These are phyloP conservation scores for Himalopsyche anomala DNA, from an alignment of 2,888 invertebrate species.

Conservation along the genomic window DNA sequence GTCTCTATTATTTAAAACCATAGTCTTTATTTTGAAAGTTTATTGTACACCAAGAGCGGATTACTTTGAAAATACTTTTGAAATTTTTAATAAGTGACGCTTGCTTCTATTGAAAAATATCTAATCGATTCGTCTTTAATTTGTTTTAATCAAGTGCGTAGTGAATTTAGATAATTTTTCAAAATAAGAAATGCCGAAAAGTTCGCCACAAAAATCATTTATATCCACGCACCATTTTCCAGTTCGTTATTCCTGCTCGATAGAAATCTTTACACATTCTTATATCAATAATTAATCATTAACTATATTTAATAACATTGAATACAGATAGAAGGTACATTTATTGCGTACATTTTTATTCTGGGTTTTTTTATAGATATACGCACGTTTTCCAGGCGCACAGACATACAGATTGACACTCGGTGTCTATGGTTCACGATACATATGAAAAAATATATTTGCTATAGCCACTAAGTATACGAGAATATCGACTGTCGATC, in stretches of 20 bases:
- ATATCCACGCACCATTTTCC: constrained; percentile 31
- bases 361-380: constrained; percentile 58
- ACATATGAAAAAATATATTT: constrained; percentile 65
- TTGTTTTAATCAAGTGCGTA: neutral
- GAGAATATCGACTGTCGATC: constrained; percentile 41
- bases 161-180: neutral
- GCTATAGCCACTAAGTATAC: constrained; percentile 56
- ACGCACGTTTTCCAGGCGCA: constrained; percentile 61
- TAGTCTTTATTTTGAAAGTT: neutral
- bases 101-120: neutral
- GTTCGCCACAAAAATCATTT: neutral
- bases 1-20: no score
- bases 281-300: constrained; percentile 29
- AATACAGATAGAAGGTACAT: constrained; percentile 61
- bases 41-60: neutral
- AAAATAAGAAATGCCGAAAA: neutral
- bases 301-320: constrained; percentile 48
- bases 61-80: neutral
- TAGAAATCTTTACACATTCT: constrained; percentile 13
- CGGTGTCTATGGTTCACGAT: constrained; percentile 59
- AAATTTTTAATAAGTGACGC: neutral
- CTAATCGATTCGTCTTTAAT: constrained; percentile 10
- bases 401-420: constrained; percentile 54
- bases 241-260: constrained; percentile 9
- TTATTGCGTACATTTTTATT: constrained; percentile 65